Conservation (phyloP, 1,140 invertebrate species). For the Popillia japonica region DNA sequence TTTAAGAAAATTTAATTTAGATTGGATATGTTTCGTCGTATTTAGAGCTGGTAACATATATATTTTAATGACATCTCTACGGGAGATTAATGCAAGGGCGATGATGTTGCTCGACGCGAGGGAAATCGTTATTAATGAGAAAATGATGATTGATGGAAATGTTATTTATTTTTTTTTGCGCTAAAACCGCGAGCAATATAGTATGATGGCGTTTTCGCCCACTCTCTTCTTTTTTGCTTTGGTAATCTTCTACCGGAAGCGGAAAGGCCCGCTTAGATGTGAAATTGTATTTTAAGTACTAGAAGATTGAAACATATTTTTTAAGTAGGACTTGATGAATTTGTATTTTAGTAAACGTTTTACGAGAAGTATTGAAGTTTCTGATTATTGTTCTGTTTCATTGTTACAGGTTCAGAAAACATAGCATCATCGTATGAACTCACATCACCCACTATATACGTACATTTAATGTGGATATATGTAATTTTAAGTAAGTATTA, state of each 20-base stretch:
- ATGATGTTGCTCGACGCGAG: background rate
- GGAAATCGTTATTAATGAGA: background rate
- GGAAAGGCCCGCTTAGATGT: too few relatives aligned
- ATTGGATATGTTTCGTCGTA: background rate
- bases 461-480: constrained; percentile 33
- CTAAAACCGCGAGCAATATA: too few relatives aligned
- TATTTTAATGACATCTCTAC: constrained; percentile 8
- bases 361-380: too few relatives aligned
- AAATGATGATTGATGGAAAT: background rate
- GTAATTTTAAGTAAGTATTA: constrained; percentile 30
- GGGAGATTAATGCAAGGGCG: background rate
- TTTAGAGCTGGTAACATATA: background rate
- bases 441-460: constrained; percentile 19
- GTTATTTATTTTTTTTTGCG: background rate
- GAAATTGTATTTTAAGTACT: too few relatives aligned
- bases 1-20: background rate
- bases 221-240: too few relatives aligned
- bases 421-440: constrained; percentile 14
- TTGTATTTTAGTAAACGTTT: too few relatives aligned
- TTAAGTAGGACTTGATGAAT: too few relatives aligned
- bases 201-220: too few relatives aligned
- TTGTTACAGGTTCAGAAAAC: constrained; percentile 21
- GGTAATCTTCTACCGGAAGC: too few relatives aligned
- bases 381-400: background rate
- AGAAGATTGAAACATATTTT: too few relatives aligned